Percentiles rank a stretch among this genome's conserved stretches.
phyloP scores from a whole-genome alignment of 2,113 vertebrate species.

The Thermophis baileyi region DNA sequence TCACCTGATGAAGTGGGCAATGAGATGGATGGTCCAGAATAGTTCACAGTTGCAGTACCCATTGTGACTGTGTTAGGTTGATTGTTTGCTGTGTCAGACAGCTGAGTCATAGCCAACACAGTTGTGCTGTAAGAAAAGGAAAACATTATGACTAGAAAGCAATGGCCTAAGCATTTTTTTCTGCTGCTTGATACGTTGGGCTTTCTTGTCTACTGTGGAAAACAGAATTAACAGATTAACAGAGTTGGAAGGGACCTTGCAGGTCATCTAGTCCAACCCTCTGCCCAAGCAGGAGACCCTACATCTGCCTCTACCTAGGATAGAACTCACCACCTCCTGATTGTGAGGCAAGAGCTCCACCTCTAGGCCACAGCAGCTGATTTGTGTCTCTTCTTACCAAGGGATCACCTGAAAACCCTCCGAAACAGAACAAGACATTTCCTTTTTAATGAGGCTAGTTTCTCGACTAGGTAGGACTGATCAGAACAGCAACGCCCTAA shows the following conservation, averaged over 20 bases:
- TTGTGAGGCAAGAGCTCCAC: too few relatives aligned
- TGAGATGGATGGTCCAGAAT: conserved; percentile 1
- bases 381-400: background rate
- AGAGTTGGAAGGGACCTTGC: too few relatives aligned
- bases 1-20: conserved; percentile 49
- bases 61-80: background rate
- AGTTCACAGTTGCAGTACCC: conserved; percentile 15
- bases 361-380: too few relatives aligned
- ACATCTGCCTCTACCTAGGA: too few relatives aligned
- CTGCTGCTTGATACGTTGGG: background rate
- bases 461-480: background rate
- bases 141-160: background rate
- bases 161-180: background rate
- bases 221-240: background rate
- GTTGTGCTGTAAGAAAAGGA: conserved; percentile 30
- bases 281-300: too few relatives aligned
- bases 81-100: background rate
- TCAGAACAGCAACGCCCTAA: background rate
- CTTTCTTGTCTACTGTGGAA: background rate
- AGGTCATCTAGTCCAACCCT: too few relatives aligned
- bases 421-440: background rate
- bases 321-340: too few relatives aligned
- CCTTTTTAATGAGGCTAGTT: background rate
- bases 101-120: fast-evolving
- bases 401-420: background rate